These are phyloP conservation scores for Strix occidentalis DNA, from an alignment of 2,797 vertebrate genomes.

Conservation along the genomic window DNA sequence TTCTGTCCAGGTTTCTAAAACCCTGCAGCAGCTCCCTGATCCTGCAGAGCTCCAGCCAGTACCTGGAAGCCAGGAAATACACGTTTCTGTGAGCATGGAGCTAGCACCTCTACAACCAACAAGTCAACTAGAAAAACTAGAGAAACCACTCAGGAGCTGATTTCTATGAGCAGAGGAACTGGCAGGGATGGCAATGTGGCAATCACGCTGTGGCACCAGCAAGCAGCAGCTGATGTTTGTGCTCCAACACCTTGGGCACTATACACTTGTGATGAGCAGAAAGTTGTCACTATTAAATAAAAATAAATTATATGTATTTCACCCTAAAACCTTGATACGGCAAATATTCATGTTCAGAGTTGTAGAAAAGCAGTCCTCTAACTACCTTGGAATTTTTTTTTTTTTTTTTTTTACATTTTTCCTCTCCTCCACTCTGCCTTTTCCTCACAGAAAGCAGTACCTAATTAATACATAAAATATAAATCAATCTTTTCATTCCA, in stretches of 20 bases:
- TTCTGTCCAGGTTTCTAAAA: not conserved
- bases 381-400: not conserved
- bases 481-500: constrained; percentile 6
- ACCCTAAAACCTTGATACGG: not conserved
- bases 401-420: not conserved
- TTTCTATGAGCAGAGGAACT: not conserved
- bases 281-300: not conserved
- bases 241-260: not conserved
- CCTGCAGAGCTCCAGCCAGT: not conserved
- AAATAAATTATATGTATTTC: not conserved
- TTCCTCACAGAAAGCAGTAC: not conserved
- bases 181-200: not conserved
- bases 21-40: not conserved
- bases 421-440: not conserved
- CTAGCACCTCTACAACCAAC: not conserved
- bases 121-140: not conserved
- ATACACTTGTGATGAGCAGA: not conserved
- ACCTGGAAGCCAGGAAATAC: not conserved
- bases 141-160: not conserved
- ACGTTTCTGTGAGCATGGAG: not conserved
- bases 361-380: not conserved
- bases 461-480: not conserved
- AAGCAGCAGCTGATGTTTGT: not conserved
- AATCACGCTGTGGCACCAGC: not conserved
- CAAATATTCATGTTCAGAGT: not conserved